Evolutionary conservation across 2,113 vertebrate genomes (phyloP).

Genomic region (Lynx canadensis): DNA sequence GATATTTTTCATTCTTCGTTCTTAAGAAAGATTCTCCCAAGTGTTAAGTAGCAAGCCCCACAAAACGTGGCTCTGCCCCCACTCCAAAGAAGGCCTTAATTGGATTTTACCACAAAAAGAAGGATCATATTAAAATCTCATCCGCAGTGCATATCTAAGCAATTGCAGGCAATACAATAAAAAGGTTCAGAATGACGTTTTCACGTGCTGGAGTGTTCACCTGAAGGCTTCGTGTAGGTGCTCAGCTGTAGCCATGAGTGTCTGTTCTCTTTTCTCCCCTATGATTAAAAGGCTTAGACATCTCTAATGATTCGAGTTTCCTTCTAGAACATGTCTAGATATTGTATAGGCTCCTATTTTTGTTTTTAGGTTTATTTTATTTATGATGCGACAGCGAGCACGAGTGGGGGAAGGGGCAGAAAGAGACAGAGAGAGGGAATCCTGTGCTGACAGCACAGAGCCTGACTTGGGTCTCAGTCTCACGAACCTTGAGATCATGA

Average conservation of each 20-base stretch:
- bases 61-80: neutral
- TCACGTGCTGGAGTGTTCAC: neutral
- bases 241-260: neutral
- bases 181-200: neutral
- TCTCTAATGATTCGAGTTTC: neutral
- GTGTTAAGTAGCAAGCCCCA: neutral
- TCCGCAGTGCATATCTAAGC: neutral
- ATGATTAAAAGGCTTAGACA: neutral
- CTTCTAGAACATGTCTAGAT: neutral
- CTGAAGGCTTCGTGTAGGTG: neutral
- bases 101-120: neutral
- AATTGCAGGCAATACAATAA: neutral
- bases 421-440: too few species aligned
- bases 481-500: too few species aligned
- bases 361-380: too few species aligned
- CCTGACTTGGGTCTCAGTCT: too few species aligned
- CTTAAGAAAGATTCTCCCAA: neutral
- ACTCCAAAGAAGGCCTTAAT: neutral
- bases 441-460: too few species aligned
- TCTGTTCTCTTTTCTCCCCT: neutral
- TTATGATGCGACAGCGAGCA: too few species aligned
- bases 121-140: neutral
- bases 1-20: neutral
- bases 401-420: too few species aligned
- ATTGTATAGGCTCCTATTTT: too few species aligned